Conservation (phyloP, 2,888 invertebrate genomes). For the Melieria crassipennis region DNA sequence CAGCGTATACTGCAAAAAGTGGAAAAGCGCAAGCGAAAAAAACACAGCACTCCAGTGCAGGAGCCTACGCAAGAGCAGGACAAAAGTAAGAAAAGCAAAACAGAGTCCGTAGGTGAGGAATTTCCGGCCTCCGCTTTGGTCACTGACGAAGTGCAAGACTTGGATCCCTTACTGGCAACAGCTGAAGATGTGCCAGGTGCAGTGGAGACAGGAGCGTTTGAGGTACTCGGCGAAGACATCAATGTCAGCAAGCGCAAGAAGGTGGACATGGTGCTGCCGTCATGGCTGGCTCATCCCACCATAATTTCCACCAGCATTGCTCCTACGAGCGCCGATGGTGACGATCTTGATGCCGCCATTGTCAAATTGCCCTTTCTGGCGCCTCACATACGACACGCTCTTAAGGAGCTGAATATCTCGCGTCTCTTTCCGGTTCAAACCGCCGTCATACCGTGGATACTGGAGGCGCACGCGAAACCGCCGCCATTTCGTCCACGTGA, state of each 20-base stretch:
- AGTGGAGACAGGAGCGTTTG: conserved; percentile 43
- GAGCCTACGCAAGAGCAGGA: conserved; percentile 8
- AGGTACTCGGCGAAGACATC: conserved; percentile 73
- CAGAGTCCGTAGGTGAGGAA: not conserved
- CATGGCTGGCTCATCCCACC: conserved; percentile 86
- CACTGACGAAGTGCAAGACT: conserved; percentile 34
- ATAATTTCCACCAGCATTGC: conserved; percentile 72
- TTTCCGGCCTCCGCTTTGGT: conserved; percentile 36
- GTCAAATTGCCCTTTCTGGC: conserved; percentile 69
- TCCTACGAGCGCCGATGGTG: conserved; percentile 69
- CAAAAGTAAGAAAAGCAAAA: conserved; percentile 10
- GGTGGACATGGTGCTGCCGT: conserved; percentile 81
- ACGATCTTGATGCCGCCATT: conserved; percentile 52
- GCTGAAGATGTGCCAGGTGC: conserved; percentile 4
- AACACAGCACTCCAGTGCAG: conserved; percentile 46
- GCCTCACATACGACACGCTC: conserved; percentile 69
- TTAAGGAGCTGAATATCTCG: conserved; percentile 76
- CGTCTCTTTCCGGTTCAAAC: conserved; percentile 89
- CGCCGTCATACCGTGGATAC: conserved; percentile 79
- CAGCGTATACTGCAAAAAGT: conserved; percentile 72
- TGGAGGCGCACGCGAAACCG: conserved; percentile 72
- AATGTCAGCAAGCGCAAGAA: conserved; percentile 69
- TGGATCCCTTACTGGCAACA: conserved; percentile 15
- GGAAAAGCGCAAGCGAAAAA: conserved; percentile 66
- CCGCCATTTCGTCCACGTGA: conserved; percentile 81